Percentiles rank a stretch among this genome's conserved stretches.
phyloP scores from a whole-genome alignment of 2,888 invertebrate species.

The Toxonevra muliebris region DNA sequence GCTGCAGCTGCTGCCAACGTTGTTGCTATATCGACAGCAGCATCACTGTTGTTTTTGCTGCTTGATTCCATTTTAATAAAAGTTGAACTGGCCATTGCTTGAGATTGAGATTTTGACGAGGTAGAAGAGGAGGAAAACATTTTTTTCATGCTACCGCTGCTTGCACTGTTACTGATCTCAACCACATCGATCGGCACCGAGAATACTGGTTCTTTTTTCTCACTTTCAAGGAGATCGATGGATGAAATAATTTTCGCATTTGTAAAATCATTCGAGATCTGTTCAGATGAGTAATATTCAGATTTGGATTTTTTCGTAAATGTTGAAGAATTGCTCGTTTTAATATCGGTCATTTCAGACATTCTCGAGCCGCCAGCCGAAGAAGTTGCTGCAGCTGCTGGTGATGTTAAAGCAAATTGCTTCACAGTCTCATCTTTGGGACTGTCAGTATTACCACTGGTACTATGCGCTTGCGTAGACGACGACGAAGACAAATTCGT shows the following conservation, averaged over 20 bases:
- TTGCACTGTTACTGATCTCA: slow-evolving; percentile 45
- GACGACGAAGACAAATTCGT: background rate
- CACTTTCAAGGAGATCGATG: slow-evolving; percentile 57
- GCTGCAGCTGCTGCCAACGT: slow-evolving; percentile 42
- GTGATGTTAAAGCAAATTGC: slow-evolving; percentile 6
- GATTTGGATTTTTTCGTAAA: slow-evolving; percentile 32
- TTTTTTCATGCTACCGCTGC: slow-evolving; percentile 48
- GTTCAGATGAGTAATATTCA: slow-evolving; percentile 30
- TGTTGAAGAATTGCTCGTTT: slow-evolving; percentile 30
- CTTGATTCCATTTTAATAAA: slow-evolving; percentile 49
- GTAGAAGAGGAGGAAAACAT: slow-evolving; percentile 37
- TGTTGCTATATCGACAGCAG: slow-evolving; percentile 23
- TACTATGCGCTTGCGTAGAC: slow-evolving; percentile 17
- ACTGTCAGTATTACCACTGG: slow-evolving; percentile 3
- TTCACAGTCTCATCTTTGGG: background rate
- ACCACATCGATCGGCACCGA: slow-evolving; percentile 60
- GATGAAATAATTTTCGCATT: slow-evolving; percentile 56
- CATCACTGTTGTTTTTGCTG: slow-evolving; percentile 18
- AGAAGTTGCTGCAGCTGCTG: slow-evolving; percentile 28
- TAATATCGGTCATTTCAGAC: slow-evolving; percentile 25
- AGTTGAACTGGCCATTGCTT: slow-evolving; percentile 36
- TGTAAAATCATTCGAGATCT: slow-evolving; percentile 48
- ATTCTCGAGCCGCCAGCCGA: slow-evolving; percentile 18
- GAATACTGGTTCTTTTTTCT: slow-evolving; percentile 57
- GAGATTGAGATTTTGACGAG: slow-evolving; percentile 36